Percentiles rank a stretch among this genome's conserved stretches.
phyloP scores from a whole-genome alignment of 2,888 invertebrate genomes.

The Schizaphis graminum region DNA sequence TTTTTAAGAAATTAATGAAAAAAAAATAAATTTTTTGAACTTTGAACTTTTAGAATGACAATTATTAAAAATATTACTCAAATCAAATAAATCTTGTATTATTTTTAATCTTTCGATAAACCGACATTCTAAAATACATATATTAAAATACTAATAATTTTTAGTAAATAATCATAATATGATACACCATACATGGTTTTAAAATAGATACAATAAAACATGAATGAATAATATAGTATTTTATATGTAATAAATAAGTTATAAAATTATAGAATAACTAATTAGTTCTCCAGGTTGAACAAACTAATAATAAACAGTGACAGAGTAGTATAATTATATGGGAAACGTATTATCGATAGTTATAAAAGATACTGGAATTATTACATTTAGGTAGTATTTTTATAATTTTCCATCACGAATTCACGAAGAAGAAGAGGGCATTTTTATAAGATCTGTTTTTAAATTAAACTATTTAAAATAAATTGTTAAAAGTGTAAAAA shows the following conservation, averaged over 20 bases:
- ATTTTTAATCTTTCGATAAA: not conserved
- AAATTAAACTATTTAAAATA: conserved; percentile 4
- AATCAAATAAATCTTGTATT: not conserved
- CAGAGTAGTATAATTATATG: not conserved
- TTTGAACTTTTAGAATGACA: not conserved
- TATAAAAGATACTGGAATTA: not conserved
- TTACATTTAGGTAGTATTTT: not conserved
- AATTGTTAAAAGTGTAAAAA: not conserved
- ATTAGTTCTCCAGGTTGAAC: not conserved
- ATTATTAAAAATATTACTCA: not conserved
- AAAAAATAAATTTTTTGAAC: not conserved
- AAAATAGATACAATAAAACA: not conserved
- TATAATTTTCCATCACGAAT: not conserved
- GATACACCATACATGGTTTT: not conserved
- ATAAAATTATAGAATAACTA: not conserved
- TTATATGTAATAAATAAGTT: not conserved
- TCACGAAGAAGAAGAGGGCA: not conserved
- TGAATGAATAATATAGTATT: not conserved
- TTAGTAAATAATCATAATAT: not conserved
- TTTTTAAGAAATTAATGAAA: not conserved
- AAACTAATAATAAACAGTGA: not conserved
- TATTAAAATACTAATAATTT: not conserved
- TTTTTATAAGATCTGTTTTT: not conserved
- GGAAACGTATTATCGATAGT: not conserved
- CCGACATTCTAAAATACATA: not conserved